Base-by-base conservation (phyloP, 2,113 vertebrate species). In the Sterrhoptilus dennistouni region DNA sequence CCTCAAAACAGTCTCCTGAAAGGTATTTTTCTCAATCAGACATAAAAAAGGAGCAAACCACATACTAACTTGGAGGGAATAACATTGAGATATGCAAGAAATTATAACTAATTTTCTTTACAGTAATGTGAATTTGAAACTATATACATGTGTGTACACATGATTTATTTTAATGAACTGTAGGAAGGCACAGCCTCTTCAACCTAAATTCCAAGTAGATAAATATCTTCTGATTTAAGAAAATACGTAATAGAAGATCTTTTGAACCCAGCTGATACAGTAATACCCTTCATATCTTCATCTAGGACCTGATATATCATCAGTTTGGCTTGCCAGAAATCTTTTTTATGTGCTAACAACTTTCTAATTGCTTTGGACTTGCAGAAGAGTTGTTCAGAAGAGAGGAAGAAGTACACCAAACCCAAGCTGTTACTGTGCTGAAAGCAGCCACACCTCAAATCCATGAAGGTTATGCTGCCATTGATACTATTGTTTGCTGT, bases 271-370 rank as follows among this genome's bases (percentile, higher is more conserved):
- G 22, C 14, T 83, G 66, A 35, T 75, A 63, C 12, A 68, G 27
- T 49, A 44, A 49, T 53, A 72, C 20, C 10, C 36, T 89, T 74
- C 14, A 14, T 78, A 40, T 66, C 50, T 74, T 93, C 9, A 5
- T 52, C 49, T 70, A 57, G 54, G 57, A 69, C 23, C 40, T 66
- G 36, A 36, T 77, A 5, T 5, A 49, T 35, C 40, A 35, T 64
- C 45, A 20, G 45, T 78, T 65, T 2, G 2, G 5, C 10, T 59
- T 89, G 49, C 64, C 54, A 78, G 4, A 63, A 52, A 29, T 74
- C 1, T 4, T 38, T 79, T 57, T 52, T 21, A 18, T 29, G 23
- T 44, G 44, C 0, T 0, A 83, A 28, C 21, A 90, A 28, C 16
- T 24, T 3, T 14, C 1, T 36, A 40, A 38, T 44, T 61, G 29